These are phyloP conservation scores for Drosophila planitibia DNA, from an alignment of 2,888 invertebrate genomes.

Conservation along the genomic window DNA sequence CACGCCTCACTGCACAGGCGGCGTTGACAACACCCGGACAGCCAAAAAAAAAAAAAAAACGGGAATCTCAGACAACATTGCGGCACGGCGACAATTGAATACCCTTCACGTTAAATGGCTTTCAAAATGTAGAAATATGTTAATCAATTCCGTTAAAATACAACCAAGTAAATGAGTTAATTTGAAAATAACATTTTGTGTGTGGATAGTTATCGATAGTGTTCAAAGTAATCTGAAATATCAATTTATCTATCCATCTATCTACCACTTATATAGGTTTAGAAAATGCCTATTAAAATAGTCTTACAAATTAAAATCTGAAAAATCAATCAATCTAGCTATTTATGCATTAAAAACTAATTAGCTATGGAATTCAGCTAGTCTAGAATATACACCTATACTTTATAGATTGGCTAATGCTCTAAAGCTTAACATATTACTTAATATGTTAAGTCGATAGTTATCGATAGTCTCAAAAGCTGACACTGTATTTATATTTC, in stretches of 20 bases:
- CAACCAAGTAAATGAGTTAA: not conserved
- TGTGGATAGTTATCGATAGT: not conserved
- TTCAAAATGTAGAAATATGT: not conserved
- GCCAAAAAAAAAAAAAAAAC: conserved; percentile 19
- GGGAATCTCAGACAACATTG: not conserved
- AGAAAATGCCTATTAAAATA: not conserved
- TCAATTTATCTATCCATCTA: too few species aligned
- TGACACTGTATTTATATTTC: too few species aligned
- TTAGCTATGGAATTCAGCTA: not conserved
- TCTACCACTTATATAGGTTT: too few species aligned
- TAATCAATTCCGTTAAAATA: not conserved
- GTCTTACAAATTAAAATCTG: not conserved
- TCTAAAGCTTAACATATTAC: not conserved
- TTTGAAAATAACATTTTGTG: not conserved
- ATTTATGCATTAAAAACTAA: not conserved
- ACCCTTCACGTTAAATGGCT: not conserved
- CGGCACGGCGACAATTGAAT: not conserved
- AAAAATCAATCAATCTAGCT: not conserved
- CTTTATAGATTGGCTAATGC: not conserved
- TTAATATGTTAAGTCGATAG: not conserved
- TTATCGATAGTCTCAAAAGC: not conserved
- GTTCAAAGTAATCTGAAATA: too few species aligned
- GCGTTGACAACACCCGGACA: conserved; percentile 61
- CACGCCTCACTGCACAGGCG: conserved; percentile 70
- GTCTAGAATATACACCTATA: not conserved